These are phyloP conservation scores for Brachycybe producta DNA, from an alignment of 2,888 invertebrate species.

Conservation along the genomic window DNA sequence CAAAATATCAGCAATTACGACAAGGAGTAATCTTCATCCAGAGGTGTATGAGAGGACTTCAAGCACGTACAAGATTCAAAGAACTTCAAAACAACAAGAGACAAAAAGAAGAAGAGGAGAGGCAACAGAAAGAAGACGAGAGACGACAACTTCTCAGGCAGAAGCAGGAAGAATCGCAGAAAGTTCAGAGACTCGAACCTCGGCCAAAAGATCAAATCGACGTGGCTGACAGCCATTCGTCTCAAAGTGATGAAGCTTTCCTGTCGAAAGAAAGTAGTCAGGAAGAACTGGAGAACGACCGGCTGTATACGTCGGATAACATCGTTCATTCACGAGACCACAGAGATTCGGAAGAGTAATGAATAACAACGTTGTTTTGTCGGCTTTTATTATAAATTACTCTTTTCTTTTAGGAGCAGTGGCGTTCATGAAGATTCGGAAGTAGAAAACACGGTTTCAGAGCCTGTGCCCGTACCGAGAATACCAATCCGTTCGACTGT, in stretches of 20 bases:
- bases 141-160: background rate
- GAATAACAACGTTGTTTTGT: conserved; percentile 8
- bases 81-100: background rate
- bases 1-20: conserved; percentile 52
- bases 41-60: conserved; percentile 54
- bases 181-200: background rate
- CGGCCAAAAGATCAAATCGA: conserved; percentile 42
- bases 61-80: conserved; percentile 38
- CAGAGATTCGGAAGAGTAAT: conserved; percentile 34
- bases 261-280: conserved; percentile 43
- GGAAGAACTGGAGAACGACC: conserved; percentile 37
- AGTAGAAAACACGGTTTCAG: conserved; percentile 31
- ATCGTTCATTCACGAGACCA: conserved; percentile 21
- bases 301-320: conserved; percentile 21
- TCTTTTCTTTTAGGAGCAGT: conserved; percentile 38
- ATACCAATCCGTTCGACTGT: background rate
- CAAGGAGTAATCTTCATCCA: conserved; percentile 51
- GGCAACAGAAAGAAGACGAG: background rate
- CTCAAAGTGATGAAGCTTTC: conserved; percentile 43
- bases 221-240: conserved; percentile 35
- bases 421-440: conserved; percentile 45
- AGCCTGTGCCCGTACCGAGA: conserved; percentile 11
- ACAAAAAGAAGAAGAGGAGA: background rate
- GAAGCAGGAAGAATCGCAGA: background rate
- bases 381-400: conserved; percentile 2